phyloP scores from a whole-genome alignment of 2,797 vertebrate genomes.

The Fringilla coelebs region DNA sequence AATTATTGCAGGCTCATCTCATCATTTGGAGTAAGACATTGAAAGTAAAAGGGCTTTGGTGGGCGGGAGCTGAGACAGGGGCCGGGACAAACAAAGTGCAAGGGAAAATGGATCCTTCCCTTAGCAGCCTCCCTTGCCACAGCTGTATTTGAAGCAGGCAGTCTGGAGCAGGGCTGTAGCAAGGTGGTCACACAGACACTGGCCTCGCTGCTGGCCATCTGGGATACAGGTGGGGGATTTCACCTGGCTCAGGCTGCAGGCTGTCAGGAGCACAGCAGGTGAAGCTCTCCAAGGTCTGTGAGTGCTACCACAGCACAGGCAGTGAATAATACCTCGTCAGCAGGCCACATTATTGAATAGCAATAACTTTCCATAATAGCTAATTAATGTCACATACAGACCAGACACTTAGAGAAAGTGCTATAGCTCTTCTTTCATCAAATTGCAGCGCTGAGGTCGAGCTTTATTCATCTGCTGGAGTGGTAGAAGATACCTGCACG shows the following conservation, averaged over 20 bases:
- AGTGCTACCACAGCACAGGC: not conserved
- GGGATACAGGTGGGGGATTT: not conserved
- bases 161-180: not conserved
- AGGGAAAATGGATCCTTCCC: not conserved
- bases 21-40: not conserved
- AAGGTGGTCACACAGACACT: not conserved
- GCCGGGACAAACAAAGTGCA: not conserved
- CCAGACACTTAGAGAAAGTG: not conserved
- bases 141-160: not conserved
- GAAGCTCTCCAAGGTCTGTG: not conserved
- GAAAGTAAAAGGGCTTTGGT: not conserved
- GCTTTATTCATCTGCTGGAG: not conserved
- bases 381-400: conserved; percentile 34
- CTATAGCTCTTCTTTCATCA: not conserved
- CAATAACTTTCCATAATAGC: conserved; percentile 39
- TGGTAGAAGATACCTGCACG: not conserved
- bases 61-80: not conserved
- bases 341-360: conserved; percentile 7
- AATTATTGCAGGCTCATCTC: not conserved
- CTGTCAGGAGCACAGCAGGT: not conserved
- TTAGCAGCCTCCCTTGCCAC: not conserved
- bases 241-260: not conserved
- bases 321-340: not conserved
- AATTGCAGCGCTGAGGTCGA: rapidly evolving
- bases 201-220: not conserved